phyloP scores from a whole-genome alignment of 1,140 invertebrate genomes.

The Pseudobourletiella spinata region DNA sequence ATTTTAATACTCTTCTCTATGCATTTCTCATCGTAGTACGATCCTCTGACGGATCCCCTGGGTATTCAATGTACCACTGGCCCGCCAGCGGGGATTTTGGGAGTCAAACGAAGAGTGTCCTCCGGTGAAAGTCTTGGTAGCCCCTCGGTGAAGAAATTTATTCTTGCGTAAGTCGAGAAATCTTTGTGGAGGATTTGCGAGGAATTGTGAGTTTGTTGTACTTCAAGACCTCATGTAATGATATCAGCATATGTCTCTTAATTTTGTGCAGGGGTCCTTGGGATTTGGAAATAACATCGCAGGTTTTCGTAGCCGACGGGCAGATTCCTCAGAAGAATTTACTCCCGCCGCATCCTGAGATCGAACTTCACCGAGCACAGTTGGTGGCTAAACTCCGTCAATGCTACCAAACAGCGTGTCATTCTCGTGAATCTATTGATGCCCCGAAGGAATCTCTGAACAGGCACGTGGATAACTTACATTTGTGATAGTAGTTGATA shows the following conservation, averaged over 20 bases:
- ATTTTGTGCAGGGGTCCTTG: slow-evolving; percentile 64
- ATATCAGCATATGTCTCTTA: background rate
- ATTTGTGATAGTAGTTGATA: background rate
- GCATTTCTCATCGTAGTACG: slow-evolving; percentile 21
- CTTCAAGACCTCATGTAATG: background rate
- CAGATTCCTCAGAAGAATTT: slow-evolving; percentile 15
- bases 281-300: slow-evolving; percentile 88
- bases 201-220: background rate
- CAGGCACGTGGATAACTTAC: slow-evolving; percentile 42
- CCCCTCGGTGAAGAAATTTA: slow-evolving; percentile 67
- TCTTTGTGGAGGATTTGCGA: too few species aligned
- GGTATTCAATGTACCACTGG: slow-evolving; percentile 63
- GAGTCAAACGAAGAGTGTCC: slow-evolving; percentile 61
- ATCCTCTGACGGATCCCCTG: slow-evolving; percentile 57
- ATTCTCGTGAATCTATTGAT: slow-evolving; percentile 85
- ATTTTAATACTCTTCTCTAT: too few species aligned
- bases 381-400: slow-evolving; percentile 72
- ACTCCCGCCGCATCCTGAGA: slow-evolving; percentile 25
- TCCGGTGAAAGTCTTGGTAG: slow-evolving; percentile 58
- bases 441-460: slow-evolving; percentile 94
- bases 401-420: slow-evolving; percentile 89
- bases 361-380: slow-evolving; percentile 45
- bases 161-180: slow-evolving; percentile 52
- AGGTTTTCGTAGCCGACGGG: slow-evolving; percentile 48
- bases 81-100: slow-evolving; percentile 37